These are phyloP conservation scores for Drosophila sproati DNA, from an alignment of 1,140 invertebrate genomes.

Conservation along the genomic window DNA sequence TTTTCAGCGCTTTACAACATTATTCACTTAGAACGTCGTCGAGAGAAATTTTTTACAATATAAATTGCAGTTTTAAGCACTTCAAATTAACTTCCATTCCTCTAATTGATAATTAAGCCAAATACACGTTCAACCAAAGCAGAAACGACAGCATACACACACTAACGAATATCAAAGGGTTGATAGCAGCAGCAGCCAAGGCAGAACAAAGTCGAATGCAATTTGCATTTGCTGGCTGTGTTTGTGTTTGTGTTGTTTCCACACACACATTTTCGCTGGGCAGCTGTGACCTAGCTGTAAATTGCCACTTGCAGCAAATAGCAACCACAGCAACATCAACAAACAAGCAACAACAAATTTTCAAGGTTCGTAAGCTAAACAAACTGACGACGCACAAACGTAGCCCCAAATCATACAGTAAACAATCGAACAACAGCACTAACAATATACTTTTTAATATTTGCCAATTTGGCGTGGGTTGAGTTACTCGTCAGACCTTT, in stretches of 20 bases:
- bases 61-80: conserved; percentile 46
- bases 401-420: conserved; percentile 5
- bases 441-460: not conserved
- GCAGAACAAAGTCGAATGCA: conserved; percentile 23
- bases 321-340: conserved; percentile 54
- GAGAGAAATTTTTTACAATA: conserved; percentile 58
- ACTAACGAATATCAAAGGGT: not conserved
- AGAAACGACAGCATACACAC: not conserved
- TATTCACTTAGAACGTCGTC: conserved; percentile 47
- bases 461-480: conserved; percentile 1
- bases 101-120: conserved; percentile 5
- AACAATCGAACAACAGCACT: conserved; percentile 6
- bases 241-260: conserved; percentile 62
- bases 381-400: conserved; percentile 16
- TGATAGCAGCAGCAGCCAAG: not conserved
- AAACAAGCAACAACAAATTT: conserved; percentile 46
- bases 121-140: not conserved
- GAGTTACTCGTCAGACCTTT: not conserved
- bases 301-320: conserved; percentile 47
- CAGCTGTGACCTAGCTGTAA: conserved; percentile 54
- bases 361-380: conserved; percentile 37
- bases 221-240: conserved; percentile 37
- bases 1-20: conserved; percentile 27
- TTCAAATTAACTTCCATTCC: conserved; percentile 14
- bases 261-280: conserved; percentile 54